phyloP scores from a whole-genome alignment of 2,113 vertebrate genomes.

The Oxygymnocypris stewartii region DNA sequence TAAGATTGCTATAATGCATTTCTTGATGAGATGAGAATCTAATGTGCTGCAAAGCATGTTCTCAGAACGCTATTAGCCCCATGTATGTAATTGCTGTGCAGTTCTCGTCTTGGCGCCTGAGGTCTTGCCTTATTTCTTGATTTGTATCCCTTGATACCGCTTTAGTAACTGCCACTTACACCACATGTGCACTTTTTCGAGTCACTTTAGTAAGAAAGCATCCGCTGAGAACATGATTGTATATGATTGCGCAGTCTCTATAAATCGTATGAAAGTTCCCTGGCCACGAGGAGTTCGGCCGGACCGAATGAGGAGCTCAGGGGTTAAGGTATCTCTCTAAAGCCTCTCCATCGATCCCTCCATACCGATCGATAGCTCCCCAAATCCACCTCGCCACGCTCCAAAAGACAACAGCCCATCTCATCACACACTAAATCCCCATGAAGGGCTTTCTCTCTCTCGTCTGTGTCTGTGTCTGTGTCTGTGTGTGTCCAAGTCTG shows the following conservation, averaged over 20 bases:
- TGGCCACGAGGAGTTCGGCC: not conserved
- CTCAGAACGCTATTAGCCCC: not conserved
- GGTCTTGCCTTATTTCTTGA: not conserved
- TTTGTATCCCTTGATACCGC: not conserved
- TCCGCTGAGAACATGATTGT: constrained; percentile 9
- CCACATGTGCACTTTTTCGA: not conserved
- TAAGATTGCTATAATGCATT: not conserved
- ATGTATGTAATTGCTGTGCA: not conserved
- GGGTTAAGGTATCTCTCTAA: constrained; percentile 69
- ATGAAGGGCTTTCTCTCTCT: constrained; percentile 68
- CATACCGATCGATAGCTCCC: constrained; percentile 75
- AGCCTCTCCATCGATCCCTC: constrained; percentile 70
- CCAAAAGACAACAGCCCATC: constrained; percentile 69
- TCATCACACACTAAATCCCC: constrained; percentile 67
- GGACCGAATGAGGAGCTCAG: not conserved
- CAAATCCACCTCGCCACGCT: constrained; percentile 70
- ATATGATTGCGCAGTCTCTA: constrained; percentile 13
- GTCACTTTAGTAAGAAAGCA: not conserved
- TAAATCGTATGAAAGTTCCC: constrained; percentile 4
- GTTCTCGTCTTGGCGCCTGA: not conserved
- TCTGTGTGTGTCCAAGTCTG: constrained; percentile 1
- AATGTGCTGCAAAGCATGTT: not conserved
- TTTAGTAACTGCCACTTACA: constrained; percentile 7
- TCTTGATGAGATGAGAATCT: not conserved
- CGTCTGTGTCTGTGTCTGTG: not conserved